Evolutionary conservation across 2,113 vertebrate genomes (phyloP).

Genomic region (Leptobrachium ailaonicum): DNA sequence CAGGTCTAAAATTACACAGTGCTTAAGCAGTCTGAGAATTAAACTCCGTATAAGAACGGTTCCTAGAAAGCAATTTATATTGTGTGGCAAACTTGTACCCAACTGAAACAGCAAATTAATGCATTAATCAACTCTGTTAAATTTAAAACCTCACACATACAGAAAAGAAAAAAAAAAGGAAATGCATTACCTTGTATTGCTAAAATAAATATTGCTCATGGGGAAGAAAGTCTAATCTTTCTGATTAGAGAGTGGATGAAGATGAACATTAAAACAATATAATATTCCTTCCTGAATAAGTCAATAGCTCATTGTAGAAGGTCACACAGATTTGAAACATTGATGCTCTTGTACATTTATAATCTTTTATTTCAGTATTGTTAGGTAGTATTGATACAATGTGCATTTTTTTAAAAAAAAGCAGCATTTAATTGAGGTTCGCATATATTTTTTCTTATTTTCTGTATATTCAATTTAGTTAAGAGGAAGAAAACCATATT

Average conservation of each 20-base stretch:
- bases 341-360: conserved; percentile 53
- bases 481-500: too few species aligned
- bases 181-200: conserved; percentile 83
- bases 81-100: conserved; percentile 80
- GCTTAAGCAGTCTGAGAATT: conserved; percentile 79
- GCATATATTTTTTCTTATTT: too few species aligned
- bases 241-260: conserved; percentile 79
- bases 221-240: conserved; percentile 79
- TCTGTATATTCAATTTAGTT: too few species aligned
- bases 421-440: too few species aligned
- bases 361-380: too few species aligned
- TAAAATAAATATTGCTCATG: conserved; percentile 82
- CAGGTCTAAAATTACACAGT: conserved; percentile 65
- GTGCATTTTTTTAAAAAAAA: conserved; percentile 48
- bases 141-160: conserved; percentile 75
- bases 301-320: conserved; percentile 82
- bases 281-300: conserved; percentile 83
- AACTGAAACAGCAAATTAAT: conserved; percentile 83
- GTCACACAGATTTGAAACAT: conserved; percentile 75
- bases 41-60: conserved; percentile 78
- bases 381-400: conserved; percentile 52
- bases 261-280: conserved; percentile 81
- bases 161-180: conserved; percentile 79
- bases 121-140: conserved; percentile 83
- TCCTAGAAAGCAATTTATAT: conserved; percentile 82